Conservation (phyloP, 2,888 invertebrate species). For the Anthoptus insignis region DNA sequence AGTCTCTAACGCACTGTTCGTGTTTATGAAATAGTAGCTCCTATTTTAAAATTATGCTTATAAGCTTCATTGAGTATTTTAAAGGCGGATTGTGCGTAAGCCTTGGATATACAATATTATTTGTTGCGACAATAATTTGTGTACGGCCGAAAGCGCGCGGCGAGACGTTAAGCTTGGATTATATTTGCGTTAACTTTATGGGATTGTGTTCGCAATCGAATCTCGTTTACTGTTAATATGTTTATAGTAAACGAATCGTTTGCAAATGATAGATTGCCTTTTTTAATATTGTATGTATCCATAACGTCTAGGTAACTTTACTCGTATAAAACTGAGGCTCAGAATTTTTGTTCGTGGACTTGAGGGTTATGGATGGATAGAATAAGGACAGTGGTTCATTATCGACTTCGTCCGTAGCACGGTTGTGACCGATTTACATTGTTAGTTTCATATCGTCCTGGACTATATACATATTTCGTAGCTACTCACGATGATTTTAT, state of each 20-base stretch:
- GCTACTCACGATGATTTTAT: background rate
- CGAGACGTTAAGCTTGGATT: conserved; percentile 32
- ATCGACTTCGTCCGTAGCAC: background rate
- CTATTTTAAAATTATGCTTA: background rate
- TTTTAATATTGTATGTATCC: no score
- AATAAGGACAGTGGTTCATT: no score
- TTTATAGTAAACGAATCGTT: conserved; percentile 6
- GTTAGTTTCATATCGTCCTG: conserved; percentile 48
- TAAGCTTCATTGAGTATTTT: background rate
- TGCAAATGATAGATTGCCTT: no score
- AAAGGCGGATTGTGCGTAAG: conserved; percentile 18
- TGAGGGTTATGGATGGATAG: no score
- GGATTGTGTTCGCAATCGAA: conserved; percentile 21
- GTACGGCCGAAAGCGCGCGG: background rate
- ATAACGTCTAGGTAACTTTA: no score
- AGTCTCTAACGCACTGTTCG: background rate
- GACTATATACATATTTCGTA: conserved; percentile 51
- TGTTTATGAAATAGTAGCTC: background rate
- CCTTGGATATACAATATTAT: conserved; percentile 16
- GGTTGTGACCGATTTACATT: conserved; percentile 52
- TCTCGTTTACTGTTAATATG: conserved; percentile 29
- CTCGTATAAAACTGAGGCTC: no score
- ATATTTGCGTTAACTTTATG: conserved; percentile 19
- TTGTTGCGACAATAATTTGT: conserved; percentile 27
- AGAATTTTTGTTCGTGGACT: no score